A percentile compares a stretch with the other conserved stretches of the same genome.
These are phyloP conservation scores for Chionodraco myersi DNA, from an alignment of 2,113 vertebrate species.

Conservation along the genomic window DNA sequence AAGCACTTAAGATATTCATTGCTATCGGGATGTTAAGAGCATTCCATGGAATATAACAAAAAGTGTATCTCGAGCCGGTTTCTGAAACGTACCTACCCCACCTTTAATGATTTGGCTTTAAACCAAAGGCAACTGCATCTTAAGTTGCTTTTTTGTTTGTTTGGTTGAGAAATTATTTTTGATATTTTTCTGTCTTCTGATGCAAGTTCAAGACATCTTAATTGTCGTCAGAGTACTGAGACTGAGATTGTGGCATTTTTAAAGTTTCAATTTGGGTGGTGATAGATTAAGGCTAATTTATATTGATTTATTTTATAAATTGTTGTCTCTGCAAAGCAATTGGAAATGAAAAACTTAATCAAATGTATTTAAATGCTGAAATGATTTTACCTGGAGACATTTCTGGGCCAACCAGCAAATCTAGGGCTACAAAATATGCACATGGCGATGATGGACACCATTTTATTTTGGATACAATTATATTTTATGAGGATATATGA, in stretches of 20 bases:
- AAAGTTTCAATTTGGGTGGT: background rate
- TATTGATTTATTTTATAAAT: background rate
- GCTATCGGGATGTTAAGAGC: too few species aligned
- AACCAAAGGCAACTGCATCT: background rate
- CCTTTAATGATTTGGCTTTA: background rate
- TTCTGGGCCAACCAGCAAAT: background rate
- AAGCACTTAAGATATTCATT: too few species aligned
- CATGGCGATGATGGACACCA: too few species aligned
- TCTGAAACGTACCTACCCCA: too few species aligned
- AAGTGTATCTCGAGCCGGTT: too few species aligned
- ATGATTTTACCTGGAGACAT: background rate
- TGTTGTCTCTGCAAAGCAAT: background rate
- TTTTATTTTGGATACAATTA: background rate
- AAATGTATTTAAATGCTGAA: constrained; percentile 15
- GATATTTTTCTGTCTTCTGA: background rate
- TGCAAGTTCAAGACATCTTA: background rate
- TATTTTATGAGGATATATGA: background rate
- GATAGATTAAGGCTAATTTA: background rate
- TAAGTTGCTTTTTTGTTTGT: background rate
- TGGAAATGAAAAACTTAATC: background rate
- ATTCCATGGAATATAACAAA: too few species aligned
- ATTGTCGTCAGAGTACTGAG: background rate
- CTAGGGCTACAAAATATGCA: background rate
- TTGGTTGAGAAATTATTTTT: background rate
- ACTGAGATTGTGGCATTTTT: background rate